These are phyloP conservation scores for Steinernema scapterisci DNA, from an alignment of 2,888 invertebrate species.

Conservation along the genomic window DNA sequence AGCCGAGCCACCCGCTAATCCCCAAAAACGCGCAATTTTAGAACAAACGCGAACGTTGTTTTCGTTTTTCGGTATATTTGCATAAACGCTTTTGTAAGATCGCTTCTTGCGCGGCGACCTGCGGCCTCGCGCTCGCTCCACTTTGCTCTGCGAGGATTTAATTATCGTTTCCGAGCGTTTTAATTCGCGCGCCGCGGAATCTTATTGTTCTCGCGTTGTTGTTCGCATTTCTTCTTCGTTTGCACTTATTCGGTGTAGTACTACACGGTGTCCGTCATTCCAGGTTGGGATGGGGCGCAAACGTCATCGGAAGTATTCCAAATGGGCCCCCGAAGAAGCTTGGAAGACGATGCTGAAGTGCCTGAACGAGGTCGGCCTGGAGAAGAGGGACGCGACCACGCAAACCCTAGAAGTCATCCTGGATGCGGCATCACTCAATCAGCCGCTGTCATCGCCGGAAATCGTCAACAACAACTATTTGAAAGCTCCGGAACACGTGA, in stretches of 20 bases:
- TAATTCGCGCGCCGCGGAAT: not conserved
- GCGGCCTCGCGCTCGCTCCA: not conserved
- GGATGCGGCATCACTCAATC: not conserved
- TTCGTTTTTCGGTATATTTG: not conserved
- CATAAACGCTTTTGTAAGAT: not conserved
- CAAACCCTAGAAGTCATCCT: conserved; percentile 11
- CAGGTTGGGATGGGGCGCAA: conserved; percentile 2
- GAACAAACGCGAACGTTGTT: no score
- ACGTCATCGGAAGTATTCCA: not conserved
- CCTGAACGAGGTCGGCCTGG: conserved; percentile 17
- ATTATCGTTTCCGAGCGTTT: not conserved
- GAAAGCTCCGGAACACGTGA: not conserved
- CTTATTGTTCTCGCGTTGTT: not conserved
- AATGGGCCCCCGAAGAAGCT: conserved; percentile 21
- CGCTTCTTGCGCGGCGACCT: not conserved
- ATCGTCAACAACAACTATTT: conserved; percentile 8
- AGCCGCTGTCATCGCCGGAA: not conserved
- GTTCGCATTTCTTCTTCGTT: not conserved
- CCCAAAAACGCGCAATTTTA: no score
- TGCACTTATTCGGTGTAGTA: no score
- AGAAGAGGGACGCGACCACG: not conserved
- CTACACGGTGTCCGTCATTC: no score
- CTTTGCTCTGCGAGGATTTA: not conserved
- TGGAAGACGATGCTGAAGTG: conserved; percentile 20
- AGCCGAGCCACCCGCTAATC: no score